phyloP scores from a whole-genome alignment of 1,140 invertebrate genomes.

The Reticulitermes speratus region DNA sequence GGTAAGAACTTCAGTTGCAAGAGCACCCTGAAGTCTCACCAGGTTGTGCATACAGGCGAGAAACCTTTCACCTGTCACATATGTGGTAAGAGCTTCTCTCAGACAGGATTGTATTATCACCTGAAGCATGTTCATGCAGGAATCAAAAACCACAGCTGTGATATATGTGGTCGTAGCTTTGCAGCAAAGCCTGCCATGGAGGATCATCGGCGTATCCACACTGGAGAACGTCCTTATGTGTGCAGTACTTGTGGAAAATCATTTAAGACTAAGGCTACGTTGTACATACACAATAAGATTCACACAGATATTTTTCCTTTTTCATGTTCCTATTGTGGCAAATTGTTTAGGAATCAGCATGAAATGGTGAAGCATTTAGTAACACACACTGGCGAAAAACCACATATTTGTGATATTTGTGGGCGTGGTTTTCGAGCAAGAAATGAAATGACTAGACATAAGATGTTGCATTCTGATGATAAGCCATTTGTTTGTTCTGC shows the following conservation, averaged over 20 bases:
- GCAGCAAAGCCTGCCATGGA: slow-evolving; percentile 18
- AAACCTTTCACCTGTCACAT: slow-evolving; percentile 53
- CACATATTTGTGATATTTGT: slow-evolving; percentile 60
- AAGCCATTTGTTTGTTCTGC: slow-evolving; percentile 62
- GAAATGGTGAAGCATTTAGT: slow-evolving; percentile 45
- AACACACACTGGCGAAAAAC: slow-evolving; percentile 54
- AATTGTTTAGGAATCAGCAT: slow-evolving; percentile 26
- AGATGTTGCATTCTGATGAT: slow-evolving; percentile 68
- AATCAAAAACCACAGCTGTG: slow-evolving; percentile 32
- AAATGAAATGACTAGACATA: slow-evolving; percentile 72
- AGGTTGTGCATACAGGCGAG: slow-evolving; percentile 44
- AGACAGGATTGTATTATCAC: slow-evolving; percentile 37
- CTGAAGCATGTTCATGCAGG: slow-evolving; percentile 37
- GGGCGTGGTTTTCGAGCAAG: slow-evolving; percentile 69
- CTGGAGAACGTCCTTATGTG: slow-evolving; percentile 45
- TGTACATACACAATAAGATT: slow-evolving; percentile 38
- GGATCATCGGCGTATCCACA: slow-evolving; percentile 33
- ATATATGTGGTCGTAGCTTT: slow-evolving; percentile 33
- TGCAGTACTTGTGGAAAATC: slow-evolving; percentile 46
- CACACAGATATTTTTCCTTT: slow-evolving; percentile 42
- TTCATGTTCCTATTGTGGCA: slow-evolving; percentile 37
- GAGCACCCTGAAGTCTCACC: slow-evolving; percentile 20
- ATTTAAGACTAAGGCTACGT: slow-evolving; percentile 39
- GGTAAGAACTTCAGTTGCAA: slow-evolving; percentile 29
- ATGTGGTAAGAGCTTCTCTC: slow-evolving; percentile 54